phyloP scores from a whole-genome alignment of 2,888 invertebrate genomes.

The Leptura quadrifasciata region DNA sequence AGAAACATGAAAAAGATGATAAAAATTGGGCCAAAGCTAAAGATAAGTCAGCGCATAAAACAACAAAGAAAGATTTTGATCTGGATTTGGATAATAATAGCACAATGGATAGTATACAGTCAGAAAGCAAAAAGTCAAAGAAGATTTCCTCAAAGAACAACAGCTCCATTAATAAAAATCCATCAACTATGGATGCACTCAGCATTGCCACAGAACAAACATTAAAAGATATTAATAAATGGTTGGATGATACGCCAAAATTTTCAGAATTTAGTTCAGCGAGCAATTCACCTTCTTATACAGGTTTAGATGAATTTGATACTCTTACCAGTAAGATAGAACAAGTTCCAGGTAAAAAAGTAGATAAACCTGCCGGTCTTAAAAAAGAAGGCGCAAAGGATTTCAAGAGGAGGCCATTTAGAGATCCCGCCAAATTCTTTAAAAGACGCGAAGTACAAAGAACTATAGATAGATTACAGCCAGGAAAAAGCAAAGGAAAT shows the following conservation, averaged over 20 bases:
- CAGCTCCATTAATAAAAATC: conserved; percentile 64
- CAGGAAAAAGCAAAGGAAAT: conserved; percentile 92
- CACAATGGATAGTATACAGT: conserved; percentile 64
- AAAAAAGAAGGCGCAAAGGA: conserved; percentile 72
- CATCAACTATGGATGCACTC: conserved; percentile 77
- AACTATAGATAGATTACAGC: conserved; percentile 89
- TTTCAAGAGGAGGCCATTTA: conserved; percentile 75
- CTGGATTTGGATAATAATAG: conserved; percentile 66
- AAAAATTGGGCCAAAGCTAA: conserved; percentile 57
- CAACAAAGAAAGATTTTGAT: conserved; percentile 62
- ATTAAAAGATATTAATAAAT: conserved; percentile 90
- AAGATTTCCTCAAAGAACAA: conserved; percentile 53
- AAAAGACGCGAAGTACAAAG: conserved; percentile 84
- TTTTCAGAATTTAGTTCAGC: conserved; percentile 85
- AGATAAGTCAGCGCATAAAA: conserved; percentile 57
- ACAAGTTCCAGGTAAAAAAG: conserved; percentile 72
- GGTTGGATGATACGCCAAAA: conserved; percentile 90
- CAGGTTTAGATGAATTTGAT: conserved; percentile 79
- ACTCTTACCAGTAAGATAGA: conserved; percentile 49
- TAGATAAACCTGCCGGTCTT: conserved; percentile 67
- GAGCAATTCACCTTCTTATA: conserved; percentile 83
- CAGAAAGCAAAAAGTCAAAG: conserved; percentile 61
- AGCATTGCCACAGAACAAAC: conserved; percentile 86
- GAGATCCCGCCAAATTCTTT: conserved; percentile 71
- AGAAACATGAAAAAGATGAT: conserved; percentile 64